Conservation (phyloP, 2,113 vertebrate species). For the Poecile atricapillus region DNA sequence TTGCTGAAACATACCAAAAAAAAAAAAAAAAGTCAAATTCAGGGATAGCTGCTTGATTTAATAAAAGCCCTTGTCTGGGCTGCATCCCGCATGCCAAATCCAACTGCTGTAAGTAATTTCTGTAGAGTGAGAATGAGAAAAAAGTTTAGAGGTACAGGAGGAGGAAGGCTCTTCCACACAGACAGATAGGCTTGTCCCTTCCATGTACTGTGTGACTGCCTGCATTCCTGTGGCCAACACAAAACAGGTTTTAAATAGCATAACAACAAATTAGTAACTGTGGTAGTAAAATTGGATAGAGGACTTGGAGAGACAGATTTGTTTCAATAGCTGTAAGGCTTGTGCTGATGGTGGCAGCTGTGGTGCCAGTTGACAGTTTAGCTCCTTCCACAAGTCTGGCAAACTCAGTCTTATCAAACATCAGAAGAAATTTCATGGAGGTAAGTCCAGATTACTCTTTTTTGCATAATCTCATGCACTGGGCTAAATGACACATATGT, state of each 20-base stretch:
- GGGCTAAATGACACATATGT: fast-evolving
- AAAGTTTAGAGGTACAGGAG: neutral
- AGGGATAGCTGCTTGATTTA: neutral
- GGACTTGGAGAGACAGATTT: neutral
- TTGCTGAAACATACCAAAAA: neutral
- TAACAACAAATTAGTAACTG: neutral
- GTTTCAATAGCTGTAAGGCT: neutral
- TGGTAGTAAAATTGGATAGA: neutral
- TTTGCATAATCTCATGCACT: neutral
- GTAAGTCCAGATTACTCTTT: neutral
- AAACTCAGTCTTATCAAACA: neutral
- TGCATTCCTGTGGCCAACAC: neutral
- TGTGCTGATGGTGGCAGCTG: neutral
- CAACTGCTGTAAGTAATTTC: neutral
- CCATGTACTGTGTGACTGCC: fast-evolving
- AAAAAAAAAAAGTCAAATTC: neutral
- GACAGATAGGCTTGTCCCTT: neutral
- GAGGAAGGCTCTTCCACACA: neutral
- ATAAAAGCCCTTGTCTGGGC: neutral
- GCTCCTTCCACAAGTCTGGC: neutral
- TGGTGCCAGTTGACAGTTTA: neutral
- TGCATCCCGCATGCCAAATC: neutral
- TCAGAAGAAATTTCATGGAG: neutral
- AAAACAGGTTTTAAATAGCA: neutral
- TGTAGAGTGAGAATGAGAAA: neutral